These are phyloP conservation scores for Petroica traversi DNA, from an alignment of 2,113 vertebrate genomes.

Conservation along the genomic window DNA sequence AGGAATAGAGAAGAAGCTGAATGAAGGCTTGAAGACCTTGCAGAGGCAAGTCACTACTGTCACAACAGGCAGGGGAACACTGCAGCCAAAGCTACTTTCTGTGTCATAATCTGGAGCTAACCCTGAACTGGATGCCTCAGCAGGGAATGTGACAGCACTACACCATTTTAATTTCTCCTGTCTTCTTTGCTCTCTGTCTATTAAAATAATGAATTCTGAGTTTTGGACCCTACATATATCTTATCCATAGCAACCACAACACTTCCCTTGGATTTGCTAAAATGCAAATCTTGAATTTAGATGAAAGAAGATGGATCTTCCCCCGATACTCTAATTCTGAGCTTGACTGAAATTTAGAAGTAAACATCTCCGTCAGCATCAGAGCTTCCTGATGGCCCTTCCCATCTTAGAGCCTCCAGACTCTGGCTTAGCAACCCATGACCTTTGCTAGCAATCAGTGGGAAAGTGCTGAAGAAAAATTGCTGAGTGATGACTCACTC, in stretches of 20 bases:
- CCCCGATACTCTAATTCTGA: neutral
- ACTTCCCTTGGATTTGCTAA: conserved; percentile 23
- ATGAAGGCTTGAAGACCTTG: neutral
- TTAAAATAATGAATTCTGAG: neutral
- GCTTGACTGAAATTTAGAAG: neutral
- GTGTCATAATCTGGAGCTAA: neutral
- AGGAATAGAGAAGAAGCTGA: neutral
- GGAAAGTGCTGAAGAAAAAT: neutral
- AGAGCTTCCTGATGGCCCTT: neutral
- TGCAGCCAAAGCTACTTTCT: neutral
- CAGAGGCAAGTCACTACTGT: neutral
- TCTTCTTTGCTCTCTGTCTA: neutral
- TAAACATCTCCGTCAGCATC: neutral
- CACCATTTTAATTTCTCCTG: neutral
- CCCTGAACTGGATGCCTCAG: neutral
- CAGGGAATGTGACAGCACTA: neutral
- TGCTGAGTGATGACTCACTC: conserved; percentile 38
- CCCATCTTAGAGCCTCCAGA: neutral
- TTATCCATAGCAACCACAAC: conserved; percentile 50
- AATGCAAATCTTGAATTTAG: conserved; percentile 5
- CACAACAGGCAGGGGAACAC: neutral
- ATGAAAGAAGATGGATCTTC: neutral
- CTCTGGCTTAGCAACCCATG: neutral
- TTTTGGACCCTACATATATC: neutral
- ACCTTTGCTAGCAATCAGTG: conserved; percentile 13